phyloP scores from a whole-genome alignment of 2,797 vertebrate species.

The Saxicola maurus region DNA sequence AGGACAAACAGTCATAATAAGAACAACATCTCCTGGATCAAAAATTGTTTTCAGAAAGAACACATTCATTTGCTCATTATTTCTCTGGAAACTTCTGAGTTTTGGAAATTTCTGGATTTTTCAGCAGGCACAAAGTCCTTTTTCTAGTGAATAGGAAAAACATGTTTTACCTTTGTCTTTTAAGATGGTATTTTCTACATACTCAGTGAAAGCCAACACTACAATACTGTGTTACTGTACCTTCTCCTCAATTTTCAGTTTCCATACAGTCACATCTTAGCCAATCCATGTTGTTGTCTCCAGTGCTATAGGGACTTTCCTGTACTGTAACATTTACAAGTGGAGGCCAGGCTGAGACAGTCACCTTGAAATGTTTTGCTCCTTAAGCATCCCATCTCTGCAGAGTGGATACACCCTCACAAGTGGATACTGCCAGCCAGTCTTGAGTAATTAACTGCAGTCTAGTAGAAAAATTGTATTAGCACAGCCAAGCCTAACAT shows the following conservation, averaged over 20 bases:
- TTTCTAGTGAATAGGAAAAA: neutral
- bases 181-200: neutral
- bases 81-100: neutral
- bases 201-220: neutral
- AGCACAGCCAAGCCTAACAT: neutral
- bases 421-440: neutral
- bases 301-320: neutral
- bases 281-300: neutral
- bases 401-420: neutral
- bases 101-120: neutral
- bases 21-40: neutral
- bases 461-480: neutral
- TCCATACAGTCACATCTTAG: neutral
- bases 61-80: neutral
- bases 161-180: neutral
- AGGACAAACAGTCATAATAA: neutral
- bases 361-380: neutral
- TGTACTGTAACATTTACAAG: neutral
- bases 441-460: neutral
- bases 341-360: neutral
- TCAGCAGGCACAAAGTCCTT: neutral
- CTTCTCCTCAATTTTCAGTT: neutral
- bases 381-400: neutral
- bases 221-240: too few relatives aligned
- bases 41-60: neutral